Percentiles rank a stretch among this genome's conserved stretches.
Conservation (phyloP, 30 jellyfish, hydroid and myxozoan species). For the Pelagia noctiluca region DNA sequence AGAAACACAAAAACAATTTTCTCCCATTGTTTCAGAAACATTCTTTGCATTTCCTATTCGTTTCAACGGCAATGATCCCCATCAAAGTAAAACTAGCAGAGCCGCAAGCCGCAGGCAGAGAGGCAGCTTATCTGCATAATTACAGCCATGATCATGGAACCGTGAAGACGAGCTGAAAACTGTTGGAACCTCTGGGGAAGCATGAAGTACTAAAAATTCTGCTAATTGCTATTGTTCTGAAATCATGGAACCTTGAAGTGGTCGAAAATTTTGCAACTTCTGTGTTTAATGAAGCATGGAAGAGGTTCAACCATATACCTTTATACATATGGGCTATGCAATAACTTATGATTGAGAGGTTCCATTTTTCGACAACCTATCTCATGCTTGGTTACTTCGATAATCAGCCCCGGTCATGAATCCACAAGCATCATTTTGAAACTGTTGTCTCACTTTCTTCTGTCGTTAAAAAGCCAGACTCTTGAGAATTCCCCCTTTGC, state of each 20-base stretch:
- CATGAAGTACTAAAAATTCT: background rate
- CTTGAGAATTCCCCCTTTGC: too few relatives aligned
- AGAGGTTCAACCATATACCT: background rate
- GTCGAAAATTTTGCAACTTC: constrained; percentile 1
- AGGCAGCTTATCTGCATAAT: constrained; percentile 2
- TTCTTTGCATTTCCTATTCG: too few relatives aligned
- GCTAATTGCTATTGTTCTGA: constrained; percentile 2
- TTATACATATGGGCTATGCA: background rate
- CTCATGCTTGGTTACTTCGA: background rate
- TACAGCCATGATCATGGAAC: constrained; percentile 1
- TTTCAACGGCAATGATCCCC: too few relatives aligned
- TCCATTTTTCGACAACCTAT: background rate
- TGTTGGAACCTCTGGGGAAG: constrained; percentile 2
- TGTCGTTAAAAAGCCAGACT: too few relatives aligned
- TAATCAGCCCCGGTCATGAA: background rate
- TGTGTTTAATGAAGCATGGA: background rate
- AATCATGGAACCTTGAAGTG: background rate
- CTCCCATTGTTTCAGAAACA: too few relatives aligned
- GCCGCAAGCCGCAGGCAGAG: background rate
- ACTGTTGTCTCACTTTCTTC: too few relatives aligned
- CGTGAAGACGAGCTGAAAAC: too few relatives aligned
- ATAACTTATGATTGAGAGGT: background rate
- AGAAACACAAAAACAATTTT: background rate
- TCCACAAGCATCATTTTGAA: background rate
- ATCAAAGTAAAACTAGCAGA: background rate